A percentile compares a stretch with the other conserved stretches of the same genome.
phyloP scores from a whole-genome alignment of 2,888 invertebrate genomes.

The Amblyjoppa fuscipennis region DNA sequence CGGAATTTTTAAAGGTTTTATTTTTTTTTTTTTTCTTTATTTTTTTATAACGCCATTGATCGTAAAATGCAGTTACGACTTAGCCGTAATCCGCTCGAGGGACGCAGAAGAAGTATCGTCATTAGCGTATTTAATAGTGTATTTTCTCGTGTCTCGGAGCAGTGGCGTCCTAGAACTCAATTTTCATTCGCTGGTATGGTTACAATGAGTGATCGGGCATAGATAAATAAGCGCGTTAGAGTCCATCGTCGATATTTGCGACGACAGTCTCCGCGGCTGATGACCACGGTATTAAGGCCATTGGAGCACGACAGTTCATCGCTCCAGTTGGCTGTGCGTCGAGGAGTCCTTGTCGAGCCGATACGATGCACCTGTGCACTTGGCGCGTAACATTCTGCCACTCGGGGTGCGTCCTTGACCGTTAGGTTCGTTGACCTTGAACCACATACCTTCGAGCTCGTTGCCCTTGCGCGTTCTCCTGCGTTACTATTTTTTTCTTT shows the following conservation, averaged over 20 bases:
- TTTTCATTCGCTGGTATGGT: slow-evolving; percentile 13
- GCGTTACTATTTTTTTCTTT: slow-evolving; percentile 5
- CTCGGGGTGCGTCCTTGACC: slow-evolving; percentile 51
- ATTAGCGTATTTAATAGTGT: not conserved
- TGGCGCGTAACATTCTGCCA: not conserved
- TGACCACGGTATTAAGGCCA: slow-evolving; percentile 1
- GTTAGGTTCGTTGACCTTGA: slow-evolving; percentile 54
- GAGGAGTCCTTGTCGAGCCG: not conserved
- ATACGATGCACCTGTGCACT: not conserved
- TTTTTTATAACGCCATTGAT: not conserved
- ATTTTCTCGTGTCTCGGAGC: not conserved
- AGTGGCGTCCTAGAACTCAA: slow-evolving; percentile 50
- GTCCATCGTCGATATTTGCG: not conserved
- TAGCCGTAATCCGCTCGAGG: not conserved
- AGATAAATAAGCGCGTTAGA: not conserved
- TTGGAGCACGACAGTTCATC: not conserved
- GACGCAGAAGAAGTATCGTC: not conserved
- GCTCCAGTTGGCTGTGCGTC: slow-evolving; percentile 2
- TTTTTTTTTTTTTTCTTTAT: too few relatives aligned
- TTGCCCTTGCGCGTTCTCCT: slow-evolving; percentile 44
- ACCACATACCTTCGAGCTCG: slow-evolving; percentile 47
- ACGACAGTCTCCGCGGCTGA: not conserved
- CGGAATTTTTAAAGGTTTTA: not conserved
- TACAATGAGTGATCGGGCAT: not conserved
- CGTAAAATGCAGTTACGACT: slow-evolving; percentile 5